Conservation (phyloP, 2,888 invertebrate species). For the Desoria tigrina region DNA sequence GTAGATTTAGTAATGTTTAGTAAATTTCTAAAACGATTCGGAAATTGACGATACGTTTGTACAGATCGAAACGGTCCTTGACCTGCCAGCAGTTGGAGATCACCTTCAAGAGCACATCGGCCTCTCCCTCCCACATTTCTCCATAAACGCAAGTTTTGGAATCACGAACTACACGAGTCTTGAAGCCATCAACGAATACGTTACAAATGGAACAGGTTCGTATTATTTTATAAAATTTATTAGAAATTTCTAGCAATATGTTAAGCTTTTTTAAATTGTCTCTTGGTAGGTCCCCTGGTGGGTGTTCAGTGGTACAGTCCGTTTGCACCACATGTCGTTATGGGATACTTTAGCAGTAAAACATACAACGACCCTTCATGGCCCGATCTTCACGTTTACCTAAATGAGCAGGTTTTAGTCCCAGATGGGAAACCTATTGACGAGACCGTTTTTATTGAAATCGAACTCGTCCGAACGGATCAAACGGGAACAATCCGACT, state of each 20-base stretch:
- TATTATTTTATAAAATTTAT: background rate
- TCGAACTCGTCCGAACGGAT: conserved; percentile 23
- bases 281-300: background rate
- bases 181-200: conserved; percentile 28
- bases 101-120: conserved; percentile 35
- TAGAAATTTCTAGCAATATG: background rate
- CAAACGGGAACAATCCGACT: conserved; percentile 26
- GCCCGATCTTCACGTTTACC: conserved; percentile 37
- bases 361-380: conserved; percentile 17
- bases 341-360: conserved; percentile 29
- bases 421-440: background rate
- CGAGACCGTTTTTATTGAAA: conserved; percentile 20
- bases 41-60: background rate
- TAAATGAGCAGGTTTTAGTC: conserved; percentile 8
- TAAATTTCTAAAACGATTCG: too few species aligned
- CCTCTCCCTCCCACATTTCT: conserved; percentile 7
- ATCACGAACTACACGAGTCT: background rate
- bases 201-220: conserved; percentile 30
- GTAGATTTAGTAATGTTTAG: background rate
- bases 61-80: conserved; percentile 20
- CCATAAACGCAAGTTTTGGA: conserved; percentile 33
- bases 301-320: background rate
- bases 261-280: background rate
- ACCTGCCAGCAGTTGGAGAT: conserved; percentile 36
- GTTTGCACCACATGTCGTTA: conserved; percentile 13